Percentiles rank a stretch among this genome's conserved stretches.
Conservation (phyloP, 2,888 invertebrate species). For the Caenorhabditis panamensis region DNA sequence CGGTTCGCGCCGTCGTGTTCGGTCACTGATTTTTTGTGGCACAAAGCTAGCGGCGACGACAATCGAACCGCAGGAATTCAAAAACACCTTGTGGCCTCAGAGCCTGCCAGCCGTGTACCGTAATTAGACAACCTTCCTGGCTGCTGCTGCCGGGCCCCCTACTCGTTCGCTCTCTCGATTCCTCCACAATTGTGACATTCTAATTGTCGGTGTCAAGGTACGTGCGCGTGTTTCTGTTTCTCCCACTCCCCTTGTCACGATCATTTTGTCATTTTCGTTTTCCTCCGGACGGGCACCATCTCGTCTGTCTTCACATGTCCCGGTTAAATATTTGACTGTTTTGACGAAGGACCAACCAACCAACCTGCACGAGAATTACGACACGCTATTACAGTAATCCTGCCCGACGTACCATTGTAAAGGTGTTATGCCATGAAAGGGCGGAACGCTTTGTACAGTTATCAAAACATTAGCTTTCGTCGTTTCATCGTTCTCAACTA, state of each 20-base stretch:
- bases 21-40: constrained; percentile 31
- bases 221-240: constrained; percentile 16
- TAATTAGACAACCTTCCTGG: constrained; percentile 55
- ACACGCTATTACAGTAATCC: constrained; percentile 43
- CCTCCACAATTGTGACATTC: constrained; percentile 45
- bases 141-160: constrained; percentile 16
- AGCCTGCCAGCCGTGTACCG: constrained; percentile 58
- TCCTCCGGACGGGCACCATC: constrained; percentile 11
- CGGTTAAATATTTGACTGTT: constrained; percentile 36
- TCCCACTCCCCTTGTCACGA: constrained; percentile 28
- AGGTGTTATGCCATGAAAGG: constrained; percentile 19
- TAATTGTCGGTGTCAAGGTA: constrained; percentile 58
- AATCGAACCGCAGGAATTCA: constrained; percentile 32
- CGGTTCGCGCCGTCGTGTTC: constrained; percentile 22
- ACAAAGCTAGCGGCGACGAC: neutral
- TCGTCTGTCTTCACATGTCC: neutral
- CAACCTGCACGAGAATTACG: constrained; percentile 53
- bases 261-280: constrained; percentile 56
- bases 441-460: neutral
- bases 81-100: constrained; percentile 11
- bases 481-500: too few species aligned
- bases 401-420: constrained; percentile 12
- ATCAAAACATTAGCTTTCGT: neutral
- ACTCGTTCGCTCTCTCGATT: constrained; percentile 28
- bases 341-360: constrained; percentile 13